These are phyloP conservation scores for Sinopyrophorus schimmeli DNA, from an alignment of 2,888 invertebrate genomes.

Conservation along the genomic window DNA sequence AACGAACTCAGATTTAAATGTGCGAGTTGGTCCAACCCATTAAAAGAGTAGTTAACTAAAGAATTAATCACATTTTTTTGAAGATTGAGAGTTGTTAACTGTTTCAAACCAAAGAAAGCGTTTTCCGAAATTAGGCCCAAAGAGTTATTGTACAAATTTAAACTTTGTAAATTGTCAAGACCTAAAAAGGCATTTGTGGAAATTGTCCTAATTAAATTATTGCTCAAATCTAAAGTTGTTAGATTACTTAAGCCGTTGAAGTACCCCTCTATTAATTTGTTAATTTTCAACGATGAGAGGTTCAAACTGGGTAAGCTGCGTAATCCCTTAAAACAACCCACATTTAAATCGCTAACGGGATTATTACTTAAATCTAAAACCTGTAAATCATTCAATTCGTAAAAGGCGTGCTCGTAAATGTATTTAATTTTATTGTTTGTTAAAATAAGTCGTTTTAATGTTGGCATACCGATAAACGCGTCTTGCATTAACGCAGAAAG, in stretches of 20 bases:
- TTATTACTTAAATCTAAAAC: constrained; percentile 33
- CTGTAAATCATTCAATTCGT: constrained; percentile 25
- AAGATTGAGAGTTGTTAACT: constrained; percentile 11
- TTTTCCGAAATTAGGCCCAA: constrained; percentile 4
- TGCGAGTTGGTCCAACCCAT: constrained; percentile 1
- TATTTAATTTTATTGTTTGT: constrained; percentile 38
- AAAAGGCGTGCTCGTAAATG: constrained; percentile 5
- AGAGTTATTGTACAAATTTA: constrained; percentile 7
- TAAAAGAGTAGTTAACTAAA: constrained; percentile 2
- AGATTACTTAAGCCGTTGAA: constrained; percentile 8
- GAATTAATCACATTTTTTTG: constrained; percentile 2
- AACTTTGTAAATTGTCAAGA: constrained; percentile 1
- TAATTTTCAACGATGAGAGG: constrained; percentile 3
- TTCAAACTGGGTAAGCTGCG: neutral
- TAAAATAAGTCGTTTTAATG: constrained; percentile 44
- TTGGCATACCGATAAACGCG: constrained; percentile 42
- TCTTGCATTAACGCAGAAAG: constrained; percentile 20
- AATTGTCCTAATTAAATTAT: constrained; percentile 28
- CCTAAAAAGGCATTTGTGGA: constrained; percentile 2
- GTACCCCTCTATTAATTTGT: neutral
- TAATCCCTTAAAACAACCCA: constrained; percentile 7
- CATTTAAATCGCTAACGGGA: constrained; percentile 3
- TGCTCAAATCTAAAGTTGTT: constrained; percentile 38
- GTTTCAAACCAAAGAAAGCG: constrained; percentile 5
- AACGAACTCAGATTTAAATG: constrained; percentile 9